Base-by-base conservation (phyloP, 2,888 invertebrate genomes). In the Fissipunctia ypsillon region DNA sequence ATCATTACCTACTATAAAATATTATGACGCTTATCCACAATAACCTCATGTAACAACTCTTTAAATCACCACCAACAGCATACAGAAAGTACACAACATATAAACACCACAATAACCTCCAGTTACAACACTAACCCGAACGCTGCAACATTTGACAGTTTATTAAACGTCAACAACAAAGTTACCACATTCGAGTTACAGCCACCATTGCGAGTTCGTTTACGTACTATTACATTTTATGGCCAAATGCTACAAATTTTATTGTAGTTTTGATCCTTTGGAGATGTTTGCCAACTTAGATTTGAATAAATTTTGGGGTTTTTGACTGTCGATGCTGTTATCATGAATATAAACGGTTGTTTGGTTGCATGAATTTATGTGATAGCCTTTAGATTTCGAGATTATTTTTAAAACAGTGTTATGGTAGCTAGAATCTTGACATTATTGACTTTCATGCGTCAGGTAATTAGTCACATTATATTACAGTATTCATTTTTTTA, bases 141-240 rank as follows among this genome's bases (percentile, higher is more conserved):
- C 59, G 57, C 52, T n/a, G 38, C 41, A 65, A 63, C 82, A 80
- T 80, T 83, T 80, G 73, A 83, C 80, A 77, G 73, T 80, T 77
- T 83, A 74, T 77, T 68, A 81, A 72, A 83, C 61, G 66, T 54
- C 72, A 76, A 61, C 78, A 74, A 78, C 84, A 75, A 83, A 85
- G 80, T 84, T 78, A 54, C n/a, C 52, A 66, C 69, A 69, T 76
- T 77, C 64, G 56, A 64, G 73, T 75, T 68, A 83, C 76, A 72
- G 54, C 78, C 65, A 19, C 59, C 64, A 74, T 69, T 69, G 63
- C 0, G 59, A 83, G 69, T 81, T 64, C 74, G 74, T 82, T 84
- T 73, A 78, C 56, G 70, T 66, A 64, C 64, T 61, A 45, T 59
- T 61, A 66, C 54, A 35, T 72, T 84, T 84, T 84, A 84, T 72